Base-by-base conservation (phyloP, 2,888 invertebrate species). In the Ectemnius cavifrons region DNA sequence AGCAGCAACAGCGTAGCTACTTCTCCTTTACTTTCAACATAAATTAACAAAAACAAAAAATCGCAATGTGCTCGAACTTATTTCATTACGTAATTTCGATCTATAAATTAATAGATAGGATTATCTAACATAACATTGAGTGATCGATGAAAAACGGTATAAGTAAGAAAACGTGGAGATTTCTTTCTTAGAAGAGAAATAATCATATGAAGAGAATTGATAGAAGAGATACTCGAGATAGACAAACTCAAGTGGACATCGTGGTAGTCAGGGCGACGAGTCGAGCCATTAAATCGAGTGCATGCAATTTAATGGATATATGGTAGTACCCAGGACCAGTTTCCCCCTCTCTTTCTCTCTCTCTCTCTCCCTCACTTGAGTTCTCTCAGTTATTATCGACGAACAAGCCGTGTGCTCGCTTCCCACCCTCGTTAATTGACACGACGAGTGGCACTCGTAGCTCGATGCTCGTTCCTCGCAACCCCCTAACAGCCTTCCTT, bases 271-370 rank as follows among this genome's bases (percentile, higher is more conserved):
- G 65, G 66, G 72, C 70, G 64, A 73, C 67, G 70, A 78, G 73
- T 67, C 63, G 56, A 78, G 59, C 73, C 68, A 68, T 73, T 77
- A 77, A 74, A 77, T 74, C 73, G 72, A 77, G 73, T 73, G 77
- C 71, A 73, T 78, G 77, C 71, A 71, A 74, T 78, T 77, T 73
- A 78, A 78, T 69, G 70, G 67, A 37, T 37, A 71, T 73, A 68
- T 63, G 72, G 47, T 18, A 47, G 20, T 67, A 49, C 64, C 73
- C 59, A 67, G 67, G 37, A 37, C 37, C 37, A 37, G 37, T 6
- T 11, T 37, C 37, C 37, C 37, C 0, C 37, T 37, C 37, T 37
- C 37, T n/a, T n/a, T 6, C 37, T 37, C 37, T 37, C 37, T 6
- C 37, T 6, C 37, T 37, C 28, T 37, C 37, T 37, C 37, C 8